Base-by-base conservation (phyloP, 2,797 vertebrate genomes). In the Eurystomus glaucurus region DNA sequence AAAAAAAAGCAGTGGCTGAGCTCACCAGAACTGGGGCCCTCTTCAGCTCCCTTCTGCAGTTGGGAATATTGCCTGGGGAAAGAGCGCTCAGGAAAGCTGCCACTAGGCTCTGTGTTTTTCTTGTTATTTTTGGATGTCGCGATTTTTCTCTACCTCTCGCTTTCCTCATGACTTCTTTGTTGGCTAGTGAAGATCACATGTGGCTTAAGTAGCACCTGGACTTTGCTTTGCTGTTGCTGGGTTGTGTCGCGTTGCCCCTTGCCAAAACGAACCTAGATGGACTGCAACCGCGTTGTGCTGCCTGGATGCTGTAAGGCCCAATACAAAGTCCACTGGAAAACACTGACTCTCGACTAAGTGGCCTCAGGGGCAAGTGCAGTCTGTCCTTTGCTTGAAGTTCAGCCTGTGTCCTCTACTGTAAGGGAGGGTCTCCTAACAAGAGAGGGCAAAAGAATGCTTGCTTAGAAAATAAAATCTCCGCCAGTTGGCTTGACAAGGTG, bases 1-100 rank as follows among this genome's bases (percentile, higher is more conserved):
- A 81, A 78, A 91, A 93, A 92, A 87, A 92, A 50, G 9, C 88
- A 80, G 85, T 5, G 41, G 5, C 94, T 96, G 95, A 97, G 96
- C 92, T 97, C 96, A 96, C 77, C 90, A 96, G 93, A 75, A 68
- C 7, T 96, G 93, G 82, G 94, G 91, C 93, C 94, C 80, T 95
- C 65, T 87, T 78, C 92, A 93, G 88, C 88, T 91, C 82, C 93
- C 82, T 91, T 19, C 46, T 80, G 90, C 89, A 97, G 95, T 1
- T 97, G 96, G 94, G 93, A 97, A 93, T 93, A 79, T 81, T 95
- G 90, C 94, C 92, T 90, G 81, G 94, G 92, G 93, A 96, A 82
- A 21, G 89, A 90, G 64, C 7, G 0, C 25, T 93, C 62, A 90
- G 91, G 88, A 93, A 88, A 83, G 91, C 92, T 89, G 93, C 93